Conservation (phyloP, 2,797 vertebrate genomes). For the Lepidocolaptes lacrymiger region DNA sequence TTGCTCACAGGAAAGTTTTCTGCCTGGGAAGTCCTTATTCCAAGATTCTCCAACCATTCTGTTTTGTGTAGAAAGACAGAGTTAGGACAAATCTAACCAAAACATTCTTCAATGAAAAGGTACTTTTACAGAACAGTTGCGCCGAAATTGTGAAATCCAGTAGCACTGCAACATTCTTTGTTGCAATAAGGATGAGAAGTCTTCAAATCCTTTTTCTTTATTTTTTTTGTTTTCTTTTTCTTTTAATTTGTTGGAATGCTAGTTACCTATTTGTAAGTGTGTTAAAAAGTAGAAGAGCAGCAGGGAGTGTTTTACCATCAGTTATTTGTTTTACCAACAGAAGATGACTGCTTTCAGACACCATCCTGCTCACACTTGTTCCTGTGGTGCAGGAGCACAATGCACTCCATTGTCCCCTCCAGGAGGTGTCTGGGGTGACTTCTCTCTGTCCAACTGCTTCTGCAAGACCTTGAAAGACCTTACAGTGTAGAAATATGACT, state of each 20-base stretch:
- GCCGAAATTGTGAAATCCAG: neutral
- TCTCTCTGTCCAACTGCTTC: neutral
- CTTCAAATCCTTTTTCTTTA: neutral
- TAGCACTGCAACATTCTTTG: neutral
- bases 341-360: neutral
- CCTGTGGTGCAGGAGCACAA: accelerated
- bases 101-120: neutral
- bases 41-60: neutral
- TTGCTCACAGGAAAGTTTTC: neutral
- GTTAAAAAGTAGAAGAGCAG: neutral
- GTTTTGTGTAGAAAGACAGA: neutral
- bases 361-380: accelerated
- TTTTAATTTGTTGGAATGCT: accelerated
- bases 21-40: neutral
- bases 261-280: accelerated
- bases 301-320: neutral
- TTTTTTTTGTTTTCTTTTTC: neutral
- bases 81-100: neutral
- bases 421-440: neutral
- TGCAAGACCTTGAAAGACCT: neutral
- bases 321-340: neutral
- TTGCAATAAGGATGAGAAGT: neutral
- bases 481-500: neutral
- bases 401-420: neutral
- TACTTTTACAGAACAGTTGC: neutral